Base-by-base conservation (phyloP, 2,888 invertebrate species). In the Romanomermis culicivorax region DNA sequence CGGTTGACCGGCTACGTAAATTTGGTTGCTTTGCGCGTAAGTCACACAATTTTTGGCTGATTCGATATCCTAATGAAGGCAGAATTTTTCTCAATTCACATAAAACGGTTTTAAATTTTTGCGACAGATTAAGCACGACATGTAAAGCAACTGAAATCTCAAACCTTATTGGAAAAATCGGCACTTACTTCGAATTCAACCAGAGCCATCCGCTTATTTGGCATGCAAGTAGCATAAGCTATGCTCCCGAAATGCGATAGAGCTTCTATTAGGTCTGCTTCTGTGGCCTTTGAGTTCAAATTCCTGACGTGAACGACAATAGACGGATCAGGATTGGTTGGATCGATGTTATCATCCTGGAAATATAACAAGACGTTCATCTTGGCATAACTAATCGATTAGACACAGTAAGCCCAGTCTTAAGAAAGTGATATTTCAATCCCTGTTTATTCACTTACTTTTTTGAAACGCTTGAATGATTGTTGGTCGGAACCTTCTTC, bases 301-400 rank as follows among this genome's bases (percentile, higher is more conserved):
- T 72, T 71, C 48, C 74, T 61, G 2, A 74, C 69, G 61, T 74
- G 73, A 14, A 74, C 68, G n/a, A 75, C 74, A 27, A 68, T 66
- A 2, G 73, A 74, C 7, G 72, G 72, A 47, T 69, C 64, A 4
- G 71, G 68, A 59, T 71, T 71, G 56, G 70, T 70, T 14, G 69
- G 69, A 57, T 73, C 72, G n/a, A 66, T 68, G 58, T 59, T 61
- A 36, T 62, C 63, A 53, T 67, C 68, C 57, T 57, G 26, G n/a
- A 52, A 54, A 3, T 25, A 50, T n/a, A n/a, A n/a, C n/a, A n/a
- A n/a, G n/a, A n/a, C n/a, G n/a, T n/a, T n/a, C n/a, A n/a, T n/a
- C n/a, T n/a, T n/a, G 20, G 11, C 36, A 7, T 36, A 36, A 11
- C 36, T 36, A 36, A 36, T 36, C 36, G 36, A 11, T 7, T 36